phyloP scores from a whole-genome alignment of 2,113 vertebrate species.

The Cryptoleucopteryx plumbea region DNA sequence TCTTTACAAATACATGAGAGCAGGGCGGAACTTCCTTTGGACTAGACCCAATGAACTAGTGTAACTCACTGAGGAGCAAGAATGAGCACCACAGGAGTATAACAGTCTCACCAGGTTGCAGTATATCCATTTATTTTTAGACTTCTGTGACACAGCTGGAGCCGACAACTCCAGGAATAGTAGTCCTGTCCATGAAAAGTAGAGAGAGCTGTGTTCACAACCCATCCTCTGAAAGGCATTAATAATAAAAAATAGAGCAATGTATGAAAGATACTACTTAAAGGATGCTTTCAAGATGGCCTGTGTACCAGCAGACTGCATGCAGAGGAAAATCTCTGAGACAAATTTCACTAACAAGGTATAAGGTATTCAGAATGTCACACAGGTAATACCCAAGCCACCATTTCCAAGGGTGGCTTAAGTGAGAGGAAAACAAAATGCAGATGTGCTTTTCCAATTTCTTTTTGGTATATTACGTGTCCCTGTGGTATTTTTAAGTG shows the following conservation, averaged over 20 bases:
- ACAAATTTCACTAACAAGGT: conserved; percentile 3
- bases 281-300: background rate
- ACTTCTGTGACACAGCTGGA: conserved; percentile 35
- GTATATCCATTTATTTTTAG: conserved; percentile 38
- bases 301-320: background rate
- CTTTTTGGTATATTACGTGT: background rate
- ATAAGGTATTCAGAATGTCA: background rate
- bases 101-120: conserved; percentile 36
- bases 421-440: conserved; percentile 31
- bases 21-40: background rate
- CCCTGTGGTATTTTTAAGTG: conserved; percentile 7
- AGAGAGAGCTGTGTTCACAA: conserved; percentile 7
- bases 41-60: conserved; percentile 20
- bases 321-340: background rate
- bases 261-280: background rate
- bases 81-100: background rate
- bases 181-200: conserved; percentile 35
- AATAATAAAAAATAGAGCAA: conserved; percentile 36
- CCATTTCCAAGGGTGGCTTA: background rate
- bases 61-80: conserved; percentile 22
- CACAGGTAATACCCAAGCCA: background rate
- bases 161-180: conserved; percentile 21
- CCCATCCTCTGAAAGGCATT: background rate
- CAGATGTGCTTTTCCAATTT: background rate
- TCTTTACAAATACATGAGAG: background rate